A percentile compares a stretch with the other conserved stretches of the same genome.
Evolutionary conservation across 2,797 vertebrate genomes (phyloP).

Genomic region (Mus minutoides): DNA sequence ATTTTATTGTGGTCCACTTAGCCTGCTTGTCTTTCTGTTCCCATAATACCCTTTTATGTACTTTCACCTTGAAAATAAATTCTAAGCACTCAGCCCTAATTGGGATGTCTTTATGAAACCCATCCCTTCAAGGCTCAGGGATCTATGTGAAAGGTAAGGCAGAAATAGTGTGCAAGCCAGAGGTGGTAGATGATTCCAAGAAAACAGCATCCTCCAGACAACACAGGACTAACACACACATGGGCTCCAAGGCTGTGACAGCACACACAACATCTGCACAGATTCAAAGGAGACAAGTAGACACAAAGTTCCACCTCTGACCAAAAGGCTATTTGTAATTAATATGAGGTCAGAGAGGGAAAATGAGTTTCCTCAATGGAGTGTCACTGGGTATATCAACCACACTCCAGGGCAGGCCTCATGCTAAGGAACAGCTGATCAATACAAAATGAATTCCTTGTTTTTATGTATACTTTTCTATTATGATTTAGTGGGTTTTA

Average conservation of each 20-base stretch:
- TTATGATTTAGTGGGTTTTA: neutral
- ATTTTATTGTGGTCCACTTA: neutral
- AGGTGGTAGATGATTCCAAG: neutral
- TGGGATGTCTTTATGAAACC: neutral
- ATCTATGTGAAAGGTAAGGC: neutral
- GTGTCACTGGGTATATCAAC: neutral
- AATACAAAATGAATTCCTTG: neutral
- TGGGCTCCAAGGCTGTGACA: neutral
- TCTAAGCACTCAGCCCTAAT: neutral
- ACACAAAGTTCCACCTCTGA: neutral
- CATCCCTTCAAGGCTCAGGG: neutral
- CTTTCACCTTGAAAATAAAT: constrained; percentile 23
- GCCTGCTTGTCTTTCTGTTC: constrained; percentile 14
- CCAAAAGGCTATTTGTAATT: neutral
- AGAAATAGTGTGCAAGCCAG: neutral
- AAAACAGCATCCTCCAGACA: neutral
- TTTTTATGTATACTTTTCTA: neutral
- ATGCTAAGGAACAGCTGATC: neutral
- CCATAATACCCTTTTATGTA: constrained; percentile 16
- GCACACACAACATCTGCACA: neutral
- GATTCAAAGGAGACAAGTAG: neutral
- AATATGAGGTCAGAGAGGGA: neutral
- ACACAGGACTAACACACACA: neutral
- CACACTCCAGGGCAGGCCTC: neutral
- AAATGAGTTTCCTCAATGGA: neutral